Percentiles rank a stretch among this genome's conserved stretches.
Conservation (phyloP, 1,140 invertebrate species). For the Lepidurus packardi region DNA sequence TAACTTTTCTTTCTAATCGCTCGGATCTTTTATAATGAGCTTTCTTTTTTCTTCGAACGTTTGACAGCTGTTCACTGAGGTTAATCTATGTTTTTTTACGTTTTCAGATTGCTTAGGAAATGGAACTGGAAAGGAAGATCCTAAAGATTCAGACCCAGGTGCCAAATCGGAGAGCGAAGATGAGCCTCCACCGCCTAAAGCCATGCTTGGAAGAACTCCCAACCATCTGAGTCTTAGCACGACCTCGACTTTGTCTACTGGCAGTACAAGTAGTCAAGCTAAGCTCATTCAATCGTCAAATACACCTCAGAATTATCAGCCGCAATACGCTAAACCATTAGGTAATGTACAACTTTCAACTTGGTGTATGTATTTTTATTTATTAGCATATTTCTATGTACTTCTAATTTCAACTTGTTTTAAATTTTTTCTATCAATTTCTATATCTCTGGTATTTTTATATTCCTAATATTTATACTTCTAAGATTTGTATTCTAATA, state of each 20-base stretch:
- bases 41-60: neutral
- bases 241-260: constrained; percentile 85
- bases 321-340: constrained; percentile 29
- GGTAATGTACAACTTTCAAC: neutral
- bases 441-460: neutral
- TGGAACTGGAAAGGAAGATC: constrained; percentile 43
- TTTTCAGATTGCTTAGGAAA: constrained; percentile 40
- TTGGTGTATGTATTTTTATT: constrained; percentile 9
- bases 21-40: constrained; percentile 37
- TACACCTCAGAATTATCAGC: constrained; percentile 34
- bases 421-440: neutral
- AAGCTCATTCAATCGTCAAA: constrained; percentile 66
- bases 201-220: constrained; percentile 67
- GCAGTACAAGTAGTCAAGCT: constrained; percentile 87
- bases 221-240: constrained; percentile 88
- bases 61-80: constrained; percentile 37
- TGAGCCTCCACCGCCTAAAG: constrained; percentile 60
- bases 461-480: neutral
- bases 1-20: neutral
- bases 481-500: constrained; percentile 31
- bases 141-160: constrained; percentile 57
- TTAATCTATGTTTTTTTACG: constrained; percentile 39
- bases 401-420: neutral
- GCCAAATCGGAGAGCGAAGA: constrained; percentile 83
- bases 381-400: neutral